Percentiles rank a stretch among this genome's conserved stretches.
Evolutionary conservation across 2,888 invertebrate species (phyloP).

Genomic region (Calephelis perditalis): DNA sequence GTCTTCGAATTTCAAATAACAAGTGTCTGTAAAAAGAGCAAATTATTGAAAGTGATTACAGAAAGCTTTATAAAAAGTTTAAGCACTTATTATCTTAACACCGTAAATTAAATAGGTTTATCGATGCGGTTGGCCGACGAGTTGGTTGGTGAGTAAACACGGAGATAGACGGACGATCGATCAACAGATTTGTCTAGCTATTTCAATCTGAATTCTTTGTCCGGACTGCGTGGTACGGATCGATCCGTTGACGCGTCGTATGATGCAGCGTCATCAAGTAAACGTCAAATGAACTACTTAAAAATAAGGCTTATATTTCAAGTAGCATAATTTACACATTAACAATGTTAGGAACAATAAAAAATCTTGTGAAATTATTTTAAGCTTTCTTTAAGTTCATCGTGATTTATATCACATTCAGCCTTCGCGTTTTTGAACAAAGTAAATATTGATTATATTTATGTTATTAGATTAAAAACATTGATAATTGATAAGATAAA

Average conservation of each 20-base stretch:
- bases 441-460: no score
- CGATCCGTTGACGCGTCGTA: constrained; percentile 33
- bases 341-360: no score
- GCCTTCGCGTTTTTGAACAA: no score
- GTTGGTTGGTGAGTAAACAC: not conserved
- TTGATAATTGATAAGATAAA: no score
- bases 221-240: constrained; percentile 44
- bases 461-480: no score
- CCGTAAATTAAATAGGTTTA: constrained; percentile 8
- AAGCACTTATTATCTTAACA: constrained; percentile 12
- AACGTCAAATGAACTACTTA: no score
- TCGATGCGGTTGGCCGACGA: not conserved
- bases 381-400: no score
- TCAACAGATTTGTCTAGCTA: constrained; percentile 28
- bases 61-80: constrained; percentile 1
- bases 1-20: not conserved
- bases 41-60: constrained; percentile 4
- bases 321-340: no score
- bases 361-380: no score
- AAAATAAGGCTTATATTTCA: no score
- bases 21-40: constrained; percentile 1
- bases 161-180: not conserved
- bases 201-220: constrained; percentile 72
- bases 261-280: not conserved
- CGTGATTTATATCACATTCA: no score